Conservation (phyloP, 2,797 vertebrate genomes). For the Furcifer pardalis region DNA sequence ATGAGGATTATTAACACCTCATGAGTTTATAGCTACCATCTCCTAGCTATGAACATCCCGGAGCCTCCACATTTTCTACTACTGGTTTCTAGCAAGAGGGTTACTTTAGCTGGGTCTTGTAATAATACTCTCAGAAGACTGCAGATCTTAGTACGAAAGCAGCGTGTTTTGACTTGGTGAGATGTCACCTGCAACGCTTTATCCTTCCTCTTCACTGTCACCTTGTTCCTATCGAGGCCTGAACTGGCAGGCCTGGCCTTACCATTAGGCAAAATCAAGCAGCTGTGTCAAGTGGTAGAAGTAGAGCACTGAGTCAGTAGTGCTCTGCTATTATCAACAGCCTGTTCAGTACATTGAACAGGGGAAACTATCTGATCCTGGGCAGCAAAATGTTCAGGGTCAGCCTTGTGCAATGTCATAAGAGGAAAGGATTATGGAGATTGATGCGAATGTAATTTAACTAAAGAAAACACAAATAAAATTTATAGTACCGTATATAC, state of each 20-base stretch:
- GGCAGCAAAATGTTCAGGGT: too few relatives aligned
- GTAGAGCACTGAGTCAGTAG: too few relatives aligned
- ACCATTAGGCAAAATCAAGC: too few relatives aligned
- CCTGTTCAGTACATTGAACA: too few relatives aligned
- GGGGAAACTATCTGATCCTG: too few relatives aligned
- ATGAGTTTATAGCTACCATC: neutral
- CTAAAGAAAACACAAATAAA: neutral
- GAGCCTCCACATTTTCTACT: neutral
- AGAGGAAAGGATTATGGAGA: neutral
- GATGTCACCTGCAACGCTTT: neutral
- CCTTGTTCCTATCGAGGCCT: neutral
- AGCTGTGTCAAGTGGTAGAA: too few relatives aligned
- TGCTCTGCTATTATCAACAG: too few relatives aligned
- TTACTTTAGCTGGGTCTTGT: neutral
- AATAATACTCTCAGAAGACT: neutral
- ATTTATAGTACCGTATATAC: too few relatives aligned
- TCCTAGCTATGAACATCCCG: neutral
- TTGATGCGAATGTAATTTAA: neutral
- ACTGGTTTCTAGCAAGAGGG: neutral
- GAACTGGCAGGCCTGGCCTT: neutral
- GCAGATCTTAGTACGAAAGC: neutral
- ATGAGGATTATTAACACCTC: neutral
- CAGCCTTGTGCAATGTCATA: too few relatives aligned
- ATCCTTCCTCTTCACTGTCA: neutral
- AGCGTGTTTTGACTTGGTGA: neutral